phyloP scores from a whole-genome alignment of 2,113 vertebrate genomes.

The Catharus minimus region DNA sequence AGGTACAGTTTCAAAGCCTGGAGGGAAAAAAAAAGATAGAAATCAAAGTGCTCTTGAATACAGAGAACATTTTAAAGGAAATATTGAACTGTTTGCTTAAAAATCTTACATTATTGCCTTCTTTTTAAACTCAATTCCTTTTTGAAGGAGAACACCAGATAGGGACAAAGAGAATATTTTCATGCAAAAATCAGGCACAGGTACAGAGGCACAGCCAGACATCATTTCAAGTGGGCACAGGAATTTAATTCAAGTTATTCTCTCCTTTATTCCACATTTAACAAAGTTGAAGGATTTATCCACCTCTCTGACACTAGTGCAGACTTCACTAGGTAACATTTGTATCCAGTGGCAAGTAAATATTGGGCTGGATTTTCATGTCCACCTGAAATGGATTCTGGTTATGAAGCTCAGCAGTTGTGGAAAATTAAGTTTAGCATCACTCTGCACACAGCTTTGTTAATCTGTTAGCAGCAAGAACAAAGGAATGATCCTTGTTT shows the following conservation, averaged over 20 bases:
- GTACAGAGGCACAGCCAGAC: conserved; percentile 85
- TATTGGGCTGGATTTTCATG: conserved; percentile 74
- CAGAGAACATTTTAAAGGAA: conserved; percentile 85
- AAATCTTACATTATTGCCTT: conserved; percentile 86
- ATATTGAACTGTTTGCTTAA: conserved; percentile 88
- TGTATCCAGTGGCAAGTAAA: conserved; percentile 76
- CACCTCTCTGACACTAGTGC: conserved; percentile 80
- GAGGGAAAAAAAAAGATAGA: conserved; percentile 75
- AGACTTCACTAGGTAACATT: conserved; percentile 79
- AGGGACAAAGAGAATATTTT: conserved; percentile 87
- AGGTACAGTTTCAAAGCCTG: conserved; percentile 82
- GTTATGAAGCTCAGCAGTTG: conserved; percentile 17
- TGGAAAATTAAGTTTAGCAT: background rate
- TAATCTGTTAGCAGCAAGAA: background rate
- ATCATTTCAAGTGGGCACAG: conserved; percentile 84
- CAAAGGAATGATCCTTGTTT: conserved; percentile 1
- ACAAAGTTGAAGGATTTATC: conserved; percentile 84
- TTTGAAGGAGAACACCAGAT: conserved; percentile 84
- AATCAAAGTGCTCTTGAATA: conserved; percentile 86
- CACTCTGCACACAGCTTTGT: background rate
- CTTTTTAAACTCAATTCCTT: conserved; percentile 83
- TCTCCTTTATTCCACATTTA: conserved; percentile 83
- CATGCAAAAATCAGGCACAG: conserved; percentile 85
- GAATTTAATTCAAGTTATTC: conserved; percentile 86
- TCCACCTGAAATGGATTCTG: conserved; percentile 73